Evolutionary conservation across 2,113 vertebrate species (phyloP).

Genomic region (Thamnophis sirtalis): DNA sequence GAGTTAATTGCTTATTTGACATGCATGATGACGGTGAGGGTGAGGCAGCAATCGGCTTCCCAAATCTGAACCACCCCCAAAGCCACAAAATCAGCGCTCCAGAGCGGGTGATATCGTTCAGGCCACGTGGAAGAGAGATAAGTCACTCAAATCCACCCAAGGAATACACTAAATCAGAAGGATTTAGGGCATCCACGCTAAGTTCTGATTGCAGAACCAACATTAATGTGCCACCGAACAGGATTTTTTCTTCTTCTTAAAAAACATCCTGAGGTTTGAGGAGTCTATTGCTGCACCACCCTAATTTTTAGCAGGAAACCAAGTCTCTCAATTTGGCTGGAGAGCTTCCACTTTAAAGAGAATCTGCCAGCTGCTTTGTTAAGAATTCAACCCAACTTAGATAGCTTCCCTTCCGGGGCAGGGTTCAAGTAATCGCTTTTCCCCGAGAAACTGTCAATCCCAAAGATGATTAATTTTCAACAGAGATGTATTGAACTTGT

Average conservation of each 20-base stretch:
- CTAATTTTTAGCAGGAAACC: not conserved
- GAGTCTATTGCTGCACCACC: not conserved
- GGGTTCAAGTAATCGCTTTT: not conserved
- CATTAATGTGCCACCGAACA: too few relatives aligned
- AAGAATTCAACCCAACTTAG: not conserved
- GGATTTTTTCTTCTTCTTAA: not conserved
- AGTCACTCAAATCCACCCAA: not conserved
- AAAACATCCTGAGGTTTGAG: not conserved
- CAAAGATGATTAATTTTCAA: not conserved
- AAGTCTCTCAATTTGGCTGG: conserved; percentile 20
- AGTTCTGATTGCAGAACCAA: not conserved
- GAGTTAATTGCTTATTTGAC: conserved; percentile 48
- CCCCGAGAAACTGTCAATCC: not conserved
- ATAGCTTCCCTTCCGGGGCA: not conserved
- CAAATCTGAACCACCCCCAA: not conserved
- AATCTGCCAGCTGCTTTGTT: not conserved
- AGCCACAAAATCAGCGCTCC: not conserved
- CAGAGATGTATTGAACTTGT: not conserved
- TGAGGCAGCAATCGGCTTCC: conserved; percentile 34
- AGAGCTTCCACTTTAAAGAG: not conserved
- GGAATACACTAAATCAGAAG: not conserved
- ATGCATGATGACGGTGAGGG: conserved; percentile 26
- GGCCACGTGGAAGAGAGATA: rapidly evolving
- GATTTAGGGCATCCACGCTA: not conserved
- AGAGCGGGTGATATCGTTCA: not conserved